These are phyloP conservation scores for Gobio occitaniae DNA, from an alignment of 2,797 vertebrate genomes.

Conservation along the genomic window DNA sequence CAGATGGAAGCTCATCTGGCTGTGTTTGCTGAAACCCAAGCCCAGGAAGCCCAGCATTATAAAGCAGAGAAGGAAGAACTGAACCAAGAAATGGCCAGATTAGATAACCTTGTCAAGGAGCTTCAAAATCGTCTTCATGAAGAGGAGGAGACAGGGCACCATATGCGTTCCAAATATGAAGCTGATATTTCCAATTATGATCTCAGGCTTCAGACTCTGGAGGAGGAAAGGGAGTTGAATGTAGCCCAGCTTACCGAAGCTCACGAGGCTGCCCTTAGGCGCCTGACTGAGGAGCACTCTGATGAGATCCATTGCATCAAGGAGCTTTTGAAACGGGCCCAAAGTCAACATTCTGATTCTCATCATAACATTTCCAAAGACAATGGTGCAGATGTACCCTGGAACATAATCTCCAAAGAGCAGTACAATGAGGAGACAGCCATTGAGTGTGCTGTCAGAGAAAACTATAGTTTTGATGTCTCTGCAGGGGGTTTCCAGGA, in stretches of 20 bases:
- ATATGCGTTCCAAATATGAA: constrained; percentile 62
- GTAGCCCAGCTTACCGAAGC: constrained; percentile 50
- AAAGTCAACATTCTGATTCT: constrained; percentile 46
- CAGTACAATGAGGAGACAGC: constrained; percentile 42
- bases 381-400: constrained; percentile 60
- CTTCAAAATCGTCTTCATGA: constrained; percentile 71
- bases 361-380: constrained; percentile 63
- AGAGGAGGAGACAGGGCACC: constrained; percentile 63
- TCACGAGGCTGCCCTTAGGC: constrained; percentile 65
- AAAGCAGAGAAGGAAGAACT: constrained; percentile 81
- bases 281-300: constrained; percentile 55
- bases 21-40: constrained; percentile 70
- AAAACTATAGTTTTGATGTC: constrained; percentile 52
- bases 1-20: constrained; percentile 72
- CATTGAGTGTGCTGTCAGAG: constrained; percentile 52
- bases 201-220: constrained; percentile 64
- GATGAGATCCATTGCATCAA: constrained; percentile 61
- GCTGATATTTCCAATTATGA: constrained; percentile 62
- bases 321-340: constrained; percentile 51
- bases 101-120: constrained; percentile 68
- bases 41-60: constrained; percentile 73
- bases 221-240: constrained; percentile 65
- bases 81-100: constrained; percentile 72
- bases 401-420: constrained; percentile 60
- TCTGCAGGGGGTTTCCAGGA: constrained; percentile 58